Base-by-base conservation (phyloP, 2,113 vertebrate species). In the Serilophus lunatus region DNA sequence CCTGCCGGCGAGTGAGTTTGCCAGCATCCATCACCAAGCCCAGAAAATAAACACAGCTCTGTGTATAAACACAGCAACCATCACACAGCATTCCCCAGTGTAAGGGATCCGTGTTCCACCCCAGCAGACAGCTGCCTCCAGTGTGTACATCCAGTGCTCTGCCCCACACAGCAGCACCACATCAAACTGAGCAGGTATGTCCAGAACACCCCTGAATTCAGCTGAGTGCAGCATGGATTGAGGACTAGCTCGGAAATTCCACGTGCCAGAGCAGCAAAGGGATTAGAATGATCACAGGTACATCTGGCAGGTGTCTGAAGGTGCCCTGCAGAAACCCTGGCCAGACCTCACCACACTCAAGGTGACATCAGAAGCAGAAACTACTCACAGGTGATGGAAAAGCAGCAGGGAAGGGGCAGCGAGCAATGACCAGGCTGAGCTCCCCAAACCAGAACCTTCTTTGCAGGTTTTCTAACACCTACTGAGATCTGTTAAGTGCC, bases 21-120 rank as follows among this genome's bases (percentile, higher is more conserved):
- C 94, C 94, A 96, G 93, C 82, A 90, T 92, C 92, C 88, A 93
- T 96, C 95, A 96, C 82, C 86, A 78, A 78, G 93, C 60, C 93
- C 79, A 87, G 82, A 94, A 95, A 96, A 95, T 47, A 97, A 95
- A 95, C 81, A 82, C 10, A 0, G 78, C 76, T 84, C 94, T 81
- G 75, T 45, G 3, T 44, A 87, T 59, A 94, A 88, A 93, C 88
- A 90, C 28, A 92, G 91, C 77, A 82, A 88, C 81, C 93, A 94
- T 49, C 88, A 94, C 59, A 83, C 82, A 59, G 47, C 68, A 28
- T 61, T 90, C 66, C 83, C 89, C 12, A 25, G 82, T 3, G 47
- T 71, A 40, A 53, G 53, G 89, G 66, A 23, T 59, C 51, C 10
- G 0, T 2, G 6, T 56, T 33, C 60, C 61, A 2, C 42, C 25